These are phyloP conservation scores for Poecilia picta DNA, from an alignment of 2,797 vertebrate species.

Conservation along the genomic window DNA sequence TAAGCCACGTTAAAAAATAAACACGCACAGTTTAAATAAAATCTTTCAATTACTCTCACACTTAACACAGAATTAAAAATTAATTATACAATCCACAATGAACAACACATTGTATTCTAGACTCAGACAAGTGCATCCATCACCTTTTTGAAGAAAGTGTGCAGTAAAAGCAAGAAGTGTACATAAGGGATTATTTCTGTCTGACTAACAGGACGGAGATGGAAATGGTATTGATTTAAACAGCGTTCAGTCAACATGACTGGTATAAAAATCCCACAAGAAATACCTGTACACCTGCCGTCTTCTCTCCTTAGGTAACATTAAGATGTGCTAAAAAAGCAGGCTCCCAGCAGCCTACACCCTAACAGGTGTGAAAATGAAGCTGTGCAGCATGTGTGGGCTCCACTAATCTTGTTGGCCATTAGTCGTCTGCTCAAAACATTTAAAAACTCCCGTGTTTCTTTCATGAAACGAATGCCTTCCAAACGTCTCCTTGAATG, in stretches of 20 bases:
- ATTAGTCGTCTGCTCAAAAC: constrained; percentile 25
- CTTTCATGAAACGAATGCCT: constrained; percentile 16
- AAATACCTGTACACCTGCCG: constrained; percentile 38
- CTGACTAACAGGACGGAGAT: constrained; percentile 41
- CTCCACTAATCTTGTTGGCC: constrained; percentile 12
- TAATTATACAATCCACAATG: neutral
- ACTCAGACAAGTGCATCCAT: constrained; percentile 12
- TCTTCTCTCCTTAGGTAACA: constrained; percentile 37
- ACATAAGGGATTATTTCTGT: constrained; percentile 44
- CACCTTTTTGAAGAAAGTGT: constrained; percentile 22
- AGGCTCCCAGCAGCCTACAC: constrained; percentile 32
- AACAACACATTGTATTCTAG: constrained; percentile 12
- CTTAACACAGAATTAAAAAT: neutral
- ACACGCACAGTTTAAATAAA: neutral
- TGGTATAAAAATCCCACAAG: constrained; percentile 35
- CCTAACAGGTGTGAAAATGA: constrained; percentile 39
- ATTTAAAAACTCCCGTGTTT: constrained; percentile 7
- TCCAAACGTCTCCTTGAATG: neutral
- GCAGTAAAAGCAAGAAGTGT: constrained; percentile 23
- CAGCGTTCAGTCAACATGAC: constrained; percentile 46
- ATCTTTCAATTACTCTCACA: neutral
- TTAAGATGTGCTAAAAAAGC: constrained; percentile 25
- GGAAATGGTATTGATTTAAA: constrained; percentile 62
- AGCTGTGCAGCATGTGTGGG: constrained; percentile 39
- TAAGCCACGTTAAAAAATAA: neutral